phyloP scores from a whole-genome alignment of 2,797 vertebrate species.

The Potorous gilbertii region DNA sequence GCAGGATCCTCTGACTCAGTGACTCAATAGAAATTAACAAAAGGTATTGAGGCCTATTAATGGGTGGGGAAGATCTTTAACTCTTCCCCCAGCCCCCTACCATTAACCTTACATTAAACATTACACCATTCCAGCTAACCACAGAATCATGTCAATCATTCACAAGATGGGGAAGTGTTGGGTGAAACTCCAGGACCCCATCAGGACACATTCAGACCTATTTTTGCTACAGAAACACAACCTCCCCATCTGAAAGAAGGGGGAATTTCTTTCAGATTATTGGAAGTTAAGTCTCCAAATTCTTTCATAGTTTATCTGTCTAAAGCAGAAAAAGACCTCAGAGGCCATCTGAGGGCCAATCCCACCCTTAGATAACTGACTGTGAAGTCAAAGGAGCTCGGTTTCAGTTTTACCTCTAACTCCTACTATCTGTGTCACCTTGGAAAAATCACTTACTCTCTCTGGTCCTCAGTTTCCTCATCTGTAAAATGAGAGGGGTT shows the following conservation, averaged over 20 bases:
- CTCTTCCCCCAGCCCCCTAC: too few relatives aligned
- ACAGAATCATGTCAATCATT: neutral
- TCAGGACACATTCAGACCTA: neutral
- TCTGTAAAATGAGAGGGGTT: neutral
- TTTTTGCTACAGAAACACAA: neutral
- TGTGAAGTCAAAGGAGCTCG: neutral
- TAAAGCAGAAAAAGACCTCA: neutral
- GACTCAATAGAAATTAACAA: too few relatives aligned
- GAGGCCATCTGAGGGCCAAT: neutral
- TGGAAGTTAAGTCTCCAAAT: neutral
- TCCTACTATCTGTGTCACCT: neutral
- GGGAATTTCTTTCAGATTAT: neutral
- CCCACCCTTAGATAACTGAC: neutral
- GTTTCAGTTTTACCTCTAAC: neutral
- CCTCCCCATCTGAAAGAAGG: too few relatives aligned
- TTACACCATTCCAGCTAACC: too few relatives aligned
- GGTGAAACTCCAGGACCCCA: neutral
- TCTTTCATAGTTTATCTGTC: neutral
- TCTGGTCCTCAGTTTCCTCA: neutral
- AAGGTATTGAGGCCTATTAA: too few relatives aligned
- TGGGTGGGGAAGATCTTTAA: too few relatives aligned
- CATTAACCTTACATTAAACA: too few relatives aligned
- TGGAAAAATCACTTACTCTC: too few relatives aligned
- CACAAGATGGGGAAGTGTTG: neutral
- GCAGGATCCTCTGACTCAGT: too few relatives aligned